phyloP scores from a whole-genome alignment of 2,888 invertebrate genomes.

The Venusia cambrica region DNA sequence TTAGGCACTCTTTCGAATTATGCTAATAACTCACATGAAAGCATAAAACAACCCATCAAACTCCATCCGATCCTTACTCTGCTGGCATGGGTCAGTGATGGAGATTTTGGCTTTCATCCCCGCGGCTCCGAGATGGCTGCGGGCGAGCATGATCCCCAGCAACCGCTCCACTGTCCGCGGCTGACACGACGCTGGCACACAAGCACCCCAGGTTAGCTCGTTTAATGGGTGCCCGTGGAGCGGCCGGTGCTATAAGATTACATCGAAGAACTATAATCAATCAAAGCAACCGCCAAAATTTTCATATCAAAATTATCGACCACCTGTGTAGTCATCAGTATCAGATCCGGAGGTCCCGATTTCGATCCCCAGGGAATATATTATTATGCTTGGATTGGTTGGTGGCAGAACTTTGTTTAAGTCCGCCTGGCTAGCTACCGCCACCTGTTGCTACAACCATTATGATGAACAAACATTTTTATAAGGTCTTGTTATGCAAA shows the following conservation, averaged over 20 bases:
- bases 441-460: too few relatives aligned
- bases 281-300: too few relatives aligned
- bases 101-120: constrained; percentile 54
- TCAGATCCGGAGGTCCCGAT: too few relatives aligned
- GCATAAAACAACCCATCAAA: constrained; percentile 52
- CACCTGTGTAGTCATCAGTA: too few relatives aligned
- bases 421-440: too few relatives aligned
- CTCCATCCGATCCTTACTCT: constrained; percentile 36
- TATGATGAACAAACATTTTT: too few relatives aligned
- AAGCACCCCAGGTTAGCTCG: constrained; percentile 77
- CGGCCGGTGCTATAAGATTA: constrained; percentile 44
- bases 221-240: constrained; percentile 53
- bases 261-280: neutral
- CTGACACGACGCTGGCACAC: constrained; percentile 73
- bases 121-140: constrained; percentile 62
- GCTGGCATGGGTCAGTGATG: constrained; percentile 55
- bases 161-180: constrained; percentile 53
- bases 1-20: too few relatives aligned
- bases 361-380: too few relatives aligned
- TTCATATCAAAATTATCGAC: too few relatives aligned
- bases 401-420: too few relatives aligned
- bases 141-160: constrained; percentile 51
- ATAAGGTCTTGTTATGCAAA: too few relatives aligned
- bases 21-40: constrained; percentile 53
- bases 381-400: too few relatives aligned